Base-by-base conservation (phyloP, 2,797 vertebrate species). In the Onychomys torridus region DNA sequence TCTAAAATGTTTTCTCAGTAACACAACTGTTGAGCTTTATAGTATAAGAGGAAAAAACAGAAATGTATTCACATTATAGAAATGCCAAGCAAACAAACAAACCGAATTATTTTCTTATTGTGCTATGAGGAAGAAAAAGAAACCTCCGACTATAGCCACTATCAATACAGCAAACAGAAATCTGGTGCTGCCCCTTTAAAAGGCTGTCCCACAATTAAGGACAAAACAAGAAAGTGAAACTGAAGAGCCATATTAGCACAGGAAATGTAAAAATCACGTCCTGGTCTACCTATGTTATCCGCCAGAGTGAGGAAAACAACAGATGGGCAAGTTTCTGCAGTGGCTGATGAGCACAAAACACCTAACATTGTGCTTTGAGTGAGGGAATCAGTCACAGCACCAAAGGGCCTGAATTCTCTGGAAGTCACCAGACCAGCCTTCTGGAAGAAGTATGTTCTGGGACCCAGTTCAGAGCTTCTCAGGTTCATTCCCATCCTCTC, bases 1-100 rank as follows among this genome's bases (percentile, higher is more conserved):
- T 87, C 75, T 69, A 76, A 88, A 94, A 94, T 63, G n/a, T 40
- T 76, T 59, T 67, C 88, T 94, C 89, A 67, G 89, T 34, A 91
- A 94, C 73, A 32, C 55, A n/a, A 89, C 25, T 25, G 46, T 43
- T 76, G 27, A 93, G 81, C 40, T 84, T 84, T 85, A 91, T 29
- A 76, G n/a, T 29, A 85, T 71, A 57, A 75, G 78, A 59, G 90
- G 87, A 65, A 90, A 83, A 95, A 79, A 29, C 11, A 88, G 16
- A 93, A 96, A 94, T 29, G 46, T 75, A 90, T 61, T 93, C 78
- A 94, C 76, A 84, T 88, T 81, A 63, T 52, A 65, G 59, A 52
- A 71, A 23, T 82, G 5, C 37, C 81, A 76, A 89, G 55, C 40
- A 84, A 93, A 86, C 83, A 55, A 37, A 85, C 52, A 34, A 97